Evolutionary conservation across 2,888 invertebrate species (phyloP), one percentile per base, ranked within the genome.

Genomic region (Drosophila flavopinicola): DNA sequence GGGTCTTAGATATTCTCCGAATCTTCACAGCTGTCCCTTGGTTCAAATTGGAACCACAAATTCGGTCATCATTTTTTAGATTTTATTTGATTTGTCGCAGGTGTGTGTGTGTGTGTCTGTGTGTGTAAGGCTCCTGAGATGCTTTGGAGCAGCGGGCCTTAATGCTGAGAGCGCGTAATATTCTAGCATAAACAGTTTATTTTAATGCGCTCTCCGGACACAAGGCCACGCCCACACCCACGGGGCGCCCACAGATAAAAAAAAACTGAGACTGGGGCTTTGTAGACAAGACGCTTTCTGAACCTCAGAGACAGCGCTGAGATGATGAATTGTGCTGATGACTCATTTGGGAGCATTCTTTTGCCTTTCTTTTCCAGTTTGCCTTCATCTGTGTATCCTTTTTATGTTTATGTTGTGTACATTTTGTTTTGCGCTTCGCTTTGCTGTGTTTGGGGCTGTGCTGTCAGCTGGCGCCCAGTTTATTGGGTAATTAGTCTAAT

Each of bases 301-400:
- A 35, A 13, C 39, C 38, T 25, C 45, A 58, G 33, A 47, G 51
- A 54, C 61, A 41, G 47, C 44, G 27, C 52, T n/a, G 37, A 72
- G 75, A 83, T 88, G 83, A 86, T 86, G 78, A 87, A 88, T 85
- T 85, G 75, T 58, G 66, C 57, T 71, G 85, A 83, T 80, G 79
- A 80, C 75, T 76, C 87, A 64, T 75, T 66, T 63, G 85, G 87
- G 74, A 85, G 58, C 37, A 39, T 67, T 60, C 38, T 63, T 57
- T 58, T 39, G 10, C 24, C 11, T 44, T 53, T 42, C 30, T 49
- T 56, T 42, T 37, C 49, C 35, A 35, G 25, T 33, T 27, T 27
- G 25, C 15, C 38, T 20, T 51, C 25, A 53, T 51, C 23, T 29
- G 10, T 47, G 10, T 47, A 39, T 42, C 25, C 42, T 39, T 42